Base-by-base conservation (phyloP, 2,113 vertebrate genomes). In the Halcyon malimbica region DNA sequence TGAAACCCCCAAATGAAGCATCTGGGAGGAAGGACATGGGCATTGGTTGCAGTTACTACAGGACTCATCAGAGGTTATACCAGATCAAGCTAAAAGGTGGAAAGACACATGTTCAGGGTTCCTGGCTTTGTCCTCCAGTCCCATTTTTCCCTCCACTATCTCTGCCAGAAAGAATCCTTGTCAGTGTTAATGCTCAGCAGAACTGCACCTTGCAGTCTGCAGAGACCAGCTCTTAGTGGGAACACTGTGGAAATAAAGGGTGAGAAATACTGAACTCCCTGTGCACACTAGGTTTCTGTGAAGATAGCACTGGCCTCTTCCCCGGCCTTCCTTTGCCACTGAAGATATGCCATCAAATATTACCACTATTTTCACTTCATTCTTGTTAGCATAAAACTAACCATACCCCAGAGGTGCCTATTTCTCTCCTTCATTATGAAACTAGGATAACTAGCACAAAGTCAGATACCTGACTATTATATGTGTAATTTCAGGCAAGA, bases 231-330 rank as follows among this genome's bases (percentile, higher is more conserved):
- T 51, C 4, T 85, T 26, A 31, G 25, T 48, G 23, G 44, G 16
- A 54, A 41, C 15, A 9, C 11, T 3, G 23, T 35, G 42, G 25
- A 42, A 73, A 50, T 10, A 39, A 65, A 39, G 17, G 17, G 8
- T 42, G 18, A 75, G n/a, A 78, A 75, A 53, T 7, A 13, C 10
- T 71, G n/a, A 92, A 29, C 16, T 67, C 41, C 19, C 26, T 29
- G 12, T n/a, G 21, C 59, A 21, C 11, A 9, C 2, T 16, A 50
- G 8, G 24, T 28, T 76, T 89, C 63, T 42, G 6, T 29, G 35
- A 23, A 60, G 51, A 28, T 11, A 14, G 0, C 0, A 0, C 10
- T 65, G 63, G 13, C 23, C 13, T 73, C 23, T 60, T 83, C 39
- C 71, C 23, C 50, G 19, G 12, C 35, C 13, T 51, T 81, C 8